These are phyloP conservation scores for Euwallacea similis DNA, from an alignment of 1,140 invertebrate genomes.

Conservation along the genomic window DNA sequence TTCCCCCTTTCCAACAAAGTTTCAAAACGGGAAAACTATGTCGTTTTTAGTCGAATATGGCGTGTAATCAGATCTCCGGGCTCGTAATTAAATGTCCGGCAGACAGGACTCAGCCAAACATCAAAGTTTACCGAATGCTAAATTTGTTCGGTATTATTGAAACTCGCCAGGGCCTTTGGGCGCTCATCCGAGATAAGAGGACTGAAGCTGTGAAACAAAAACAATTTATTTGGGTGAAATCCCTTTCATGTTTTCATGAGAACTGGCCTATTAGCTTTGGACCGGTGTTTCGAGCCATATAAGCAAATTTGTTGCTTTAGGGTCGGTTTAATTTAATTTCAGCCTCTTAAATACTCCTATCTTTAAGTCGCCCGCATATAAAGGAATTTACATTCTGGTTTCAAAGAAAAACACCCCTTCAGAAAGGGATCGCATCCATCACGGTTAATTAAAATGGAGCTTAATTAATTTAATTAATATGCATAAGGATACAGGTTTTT, in stretches of 20 bases:
- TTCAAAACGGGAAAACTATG: neutral
- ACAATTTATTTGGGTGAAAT: slow-evolving; percentile 12
- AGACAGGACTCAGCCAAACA: neutral
- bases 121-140: slow-evolving; percentile 7
- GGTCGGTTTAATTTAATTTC: neutral
- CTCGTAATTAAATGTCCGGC: slow-evolving; percentile 2
- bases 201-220: slow-evolving; percentile 5
- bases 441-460: too few species aligned
- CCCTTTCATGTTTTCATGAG: slow-evolving; percentile 4
- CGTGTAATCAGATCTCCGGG: neutral
- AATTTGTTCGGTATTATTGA: neutral
- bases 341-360: too few species aligned
- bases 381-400: too few species aligned
- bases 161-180: neutral
- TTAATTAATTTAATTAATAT: too few species aligned
- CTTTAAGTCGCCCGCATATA: too few species aligned
- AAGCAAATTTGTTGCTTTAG: neutral
- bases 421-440: too few species aligned
- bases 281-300: neutral
- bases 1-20: neutral
- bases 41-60: neutral
- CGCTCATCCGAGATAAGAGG: neutral
- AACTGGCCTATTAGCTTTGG: neutral
- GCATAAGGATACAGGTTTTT: too few species aligned
- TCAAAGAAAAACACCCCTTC: too few species aligned